Evolutionary conservation across 2,797 vertebrate genomes (phyloP).

Genomic region (Aulostomus chinensis): DNA sequence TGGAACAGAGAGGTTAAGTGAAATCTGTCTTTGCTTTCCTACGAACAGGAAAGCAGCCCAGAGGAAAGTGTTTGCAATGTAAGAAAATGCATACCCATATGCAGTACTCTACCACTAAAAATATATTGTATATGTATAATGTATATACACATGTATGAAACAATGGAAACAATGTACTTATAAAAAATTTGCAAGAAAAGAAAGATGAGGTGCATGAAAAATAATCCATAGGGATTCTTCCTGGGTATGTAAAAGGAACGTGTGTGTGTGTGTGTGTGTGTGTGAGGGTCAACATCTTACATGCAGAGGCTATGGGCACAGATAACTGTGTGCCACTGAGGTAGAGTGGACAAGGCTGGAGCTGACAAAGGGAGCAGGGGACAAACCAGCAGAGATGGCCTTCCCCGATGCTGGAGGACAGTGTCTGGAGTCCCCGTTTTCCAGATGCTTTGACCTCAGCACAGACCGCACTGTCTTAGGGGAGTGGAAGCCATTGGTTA

Average conservation of each 20-base stretch:
- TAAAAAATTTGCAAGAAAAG: conserved; percentile 63
- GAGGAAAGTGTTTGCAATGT: conserved; percentile 52
- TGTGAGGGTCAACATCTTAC: conserved; percentile 18
- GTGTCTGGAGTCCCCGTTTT: conserved; percentile 77
- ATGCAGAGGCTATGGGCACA: conserved; percentile 75
- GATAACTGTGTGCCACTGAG: conserved; percentile 78
- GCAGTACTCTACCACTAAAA: conserved; percentile 67
- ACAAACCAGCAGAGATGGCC: conserved; percentile 56
- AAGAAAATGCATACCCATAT: conserved; percentile 52
- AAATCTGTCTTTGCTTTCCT: conserved; percentile 34
- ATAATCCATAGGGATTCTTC: conserved; percentile 48
- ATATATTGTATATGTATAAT: conserved; percentile 58
- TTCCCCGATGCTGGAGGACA: conserved; percentile 66
- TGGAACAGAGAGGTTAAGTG: conserved; percentile 41
- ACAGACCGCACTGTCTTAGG: conserved; percentile 49
- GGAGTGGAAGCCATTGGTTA: conserved; percentile 86
- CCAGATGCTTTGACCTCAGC: conserved; percentile 68
- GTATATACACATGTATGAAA: no score
- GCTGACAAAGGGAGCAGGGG: conserved; percentile 75
- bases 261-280: conserved; percentile 9
- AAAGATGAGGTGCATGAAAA: conserved; percentile 65
- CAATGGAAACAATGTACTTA: conserved; percentile 60
- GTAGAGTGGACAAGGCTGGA: conserved; percentile 79
- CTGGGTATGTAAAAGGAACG: conserved; percentile 34
- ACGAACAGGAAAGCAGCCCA: conserved; percentile 43